These are phyloP conservation scores for Aleiodes leptofemur DNA, from an alignment of 2,888 invertebrate genomes.

Conservation along the genomic window DNA sequence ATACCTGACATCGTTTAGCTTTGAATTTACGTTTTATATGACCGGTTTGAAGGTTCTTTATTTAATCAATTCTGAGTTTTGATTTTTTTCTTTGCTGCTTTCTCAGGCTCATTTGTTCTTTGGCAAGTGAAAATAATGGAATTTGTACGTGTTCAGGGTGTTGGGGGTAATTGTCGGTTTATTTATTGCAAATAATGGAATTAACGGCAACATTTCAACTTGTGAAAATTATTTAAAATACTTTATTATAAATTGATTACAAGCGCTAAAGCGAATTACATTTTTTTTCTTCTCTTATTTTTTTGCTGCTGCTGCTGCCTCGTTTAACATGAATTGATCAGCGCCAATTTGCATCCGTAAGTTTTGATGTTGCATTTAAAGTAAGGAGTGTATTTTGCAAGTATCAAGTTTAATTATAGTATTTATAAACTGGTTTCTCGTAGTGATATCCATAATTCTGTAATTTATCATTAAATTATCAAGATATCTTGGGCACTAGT, in stretches of 20 bases:
- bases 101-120: slow-evolving; percentile 6
- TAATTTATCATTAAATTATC: background rate
- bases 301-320: too few species aligned
- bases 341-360: slow-evolving; percentile 17
- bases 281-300: background rate
- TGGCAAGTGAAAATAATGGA: background rate
- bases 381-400: too few species aligned
- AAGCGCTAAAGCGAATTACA: background rate
- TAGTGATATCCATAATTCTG: slow-evolving; percentile 5
- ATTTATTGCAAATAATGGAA: slow-evolving; percentile 21
- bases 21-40: slow-evolving; percentile 18
- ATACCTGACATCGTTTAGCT: slow-evolving; percentile 52
- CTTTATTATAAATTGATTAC: slow-evolving; percentile 29
- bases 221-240: slow-evolving; percentile 5
- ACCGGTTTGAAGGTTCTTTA: slow-evolving; percentile 8
- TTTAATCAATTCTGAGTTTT: too few species aligned
- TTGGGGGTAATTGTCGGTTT: slow-evolving; percentile 17
- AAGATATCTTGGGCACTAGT: background rate
- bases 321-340: slow-evolving; percentile 9
- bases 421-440: background rate
- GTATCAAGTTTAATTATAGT: slow-evolving; percentile 12
- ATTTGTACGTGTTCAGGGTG: background rate
- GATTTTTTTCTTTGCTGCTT: background rate
- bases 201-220: background rate
- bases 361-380: background rate